Evolutionary conservation across 2,113 vertebrate genomes (phyloP), one percentile per base, ranked within the genome.

Genomic region (Pachypanchax playfairii): DNA sequence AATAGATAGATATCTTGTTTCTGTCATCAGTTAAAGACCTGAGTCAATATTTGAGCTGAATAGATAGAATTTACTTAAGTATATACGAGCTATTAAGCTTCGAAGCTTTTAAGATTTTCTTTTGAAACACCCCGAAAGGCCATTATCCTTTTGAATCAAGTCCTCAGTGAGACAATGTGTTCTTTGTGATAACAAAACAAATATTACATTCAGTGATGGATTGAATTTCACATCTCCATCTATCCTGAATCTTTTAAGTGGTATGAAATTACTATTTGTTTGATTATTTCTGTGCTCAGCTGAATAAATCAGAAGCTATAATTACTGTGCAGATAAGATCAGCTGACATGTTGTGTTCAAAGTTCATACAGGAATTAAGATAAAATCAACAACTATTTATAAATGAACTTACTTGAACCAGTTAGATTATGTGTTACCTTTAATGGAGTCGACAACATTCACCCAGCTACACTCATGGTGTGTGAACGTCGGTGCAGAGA

Each of bases 391-490:
- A 51, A 20, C 9, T 15, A 28, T 18, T 61, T 25, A 8, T 38
- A 15, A 5, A 51, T 21, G 11, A 28, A 26, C 14, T 38, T 39
- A 36, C 54, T 15, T 20, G 38, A 33, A 24, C 18, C 20, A 7
- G 14, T 25, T 33, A 33, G 26, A 42, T 31, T 6, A 4, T 26
- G 26, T 64, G 49, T 60, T 93, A 98, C 96, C 95, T 94, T 88
- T 79, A 52, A 96, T 85, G 70, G 92, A 76, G 0, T 93, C 87
- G 11, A 33, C 80, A 41, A 92, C 79, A 2, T 90, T 89, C 74
- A 85, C 75, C 93, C 93, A 95, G 76, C 80, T 65, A 18, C 96
- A 97, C 35, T 88, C 87, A 17, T 87, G 85, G 50, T 82, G 83
- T 6, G 77, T 69, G 4, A 54, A 48, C 1, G 84, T 29, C 66